Conservation (phyloP, 2,888 invertebrate genomes). For the Ophonus ardosiacus region DNA sequence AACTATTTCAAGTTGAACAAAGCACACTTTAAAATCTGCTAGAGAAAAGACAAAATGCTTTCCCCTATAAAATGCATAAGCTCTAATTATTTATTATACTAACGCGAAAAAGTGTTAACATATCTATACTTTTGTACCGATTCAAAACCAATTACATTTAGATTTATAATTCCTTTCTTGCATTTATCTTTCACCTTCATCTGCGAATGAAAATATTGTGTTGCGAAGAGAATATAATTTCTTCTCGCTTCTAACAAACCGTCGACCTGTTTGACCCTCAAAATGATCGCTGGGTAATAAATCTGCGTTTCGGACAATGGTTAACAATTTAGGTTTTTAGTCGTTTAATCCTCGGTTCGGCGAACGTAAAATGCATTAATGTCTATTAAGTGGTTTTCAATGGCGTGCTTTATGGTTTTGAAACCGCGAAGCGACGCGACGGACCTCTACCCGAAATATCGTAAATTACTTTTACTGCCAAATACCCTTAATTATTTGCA, state of each 20-base stretch:
- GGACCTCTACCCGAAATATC: constrained; percentile 35
- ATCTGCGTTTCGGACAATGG: constrained; percentile 38
- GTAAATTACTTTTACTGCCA: constrained; percentile 45
- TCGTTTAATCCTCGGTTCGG: constrained; percentile 30
- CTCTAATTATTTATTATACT: too few relatives aligned
- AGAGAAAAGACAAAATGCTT: too few relatives aligned
- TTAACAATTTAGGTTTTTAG: constrained; percentile 50
- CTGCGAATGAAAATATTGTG: background rate
- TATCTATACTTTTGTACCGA: background rate
- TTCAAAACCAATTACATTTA: background rate
- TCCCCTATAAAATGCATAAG: too few relatives aligned
- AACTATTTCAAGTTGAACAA: too few relatives aligned
- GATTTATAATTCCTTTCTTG: background rate
- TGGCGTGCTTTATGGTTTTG: constrained; percentile 58
- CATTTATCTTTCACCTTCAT: background rate
- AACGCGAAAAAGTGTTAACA: background rate
- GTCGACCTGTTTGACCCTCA: constrained; percentile 34
- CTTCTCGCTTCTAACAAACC: constrained; percentile 21
- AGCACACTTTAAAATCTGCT: too few relatives aligned
- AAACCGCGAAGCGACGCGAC: constrained; percentile 2
- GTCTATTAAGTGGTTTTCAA: constrained; percentile 62
- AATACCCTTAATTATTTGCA: constrained; percentile 57
- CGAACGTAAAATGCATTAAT: constrained; percentile 58
- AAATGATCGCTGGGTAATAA: constrained; percentile 50
- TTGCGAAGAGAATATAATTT: constrained; percentile 14